A percentile compares a stretch with the other conserved stretches of the same genome.
phyloP scores from a whole-genome alignment of 2,113 vertebrate genomes.

The Rousettus leschenaultii region DNA sequence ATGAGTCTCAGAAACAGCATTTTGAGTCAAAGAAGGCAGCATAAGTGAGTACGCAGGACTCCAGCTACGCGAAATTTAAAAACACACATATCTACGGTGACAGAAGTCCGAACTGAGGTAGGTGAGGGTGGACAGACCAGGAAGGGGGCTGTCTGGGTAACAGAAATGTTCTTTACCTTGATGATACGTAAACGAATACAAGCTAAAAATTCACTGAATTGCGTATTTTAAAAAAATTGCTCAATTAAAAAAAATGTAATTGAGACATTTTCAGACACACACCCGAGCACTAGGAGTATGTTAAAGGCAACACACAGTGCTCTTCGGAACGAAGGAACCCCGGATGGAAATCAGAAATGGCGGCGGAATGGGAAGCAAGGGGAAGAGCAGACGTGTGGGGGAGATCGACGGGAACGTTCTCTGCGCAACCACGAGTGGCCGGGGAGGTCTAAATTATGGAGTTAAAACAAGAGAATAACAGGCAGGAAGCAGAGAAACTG shows the following conservation, averaged over 20 bases:
- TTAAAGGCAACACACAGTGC: neutral
- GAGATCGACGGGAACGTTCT: neutral
- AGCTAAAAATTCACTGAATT: neutral
- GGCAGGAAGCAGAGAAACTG: neutral
- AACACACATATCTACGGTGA: neutral
- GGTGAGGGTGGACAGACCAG: rapidly evolving
- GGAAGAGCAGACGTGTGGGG: neutral
- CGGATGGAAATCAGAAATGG: neutral
- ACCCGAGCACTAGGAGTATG: neutral
- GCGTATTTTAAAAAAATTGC: neutral
- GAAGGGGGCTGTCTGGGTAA: neutral
- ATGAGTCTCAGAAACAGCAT: neutral
- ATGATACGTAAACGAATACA: neutral
- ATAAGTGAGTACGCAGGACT: neutral
- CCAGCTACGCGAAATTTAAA: neutral
- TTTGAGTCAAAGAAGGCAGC: neutral
- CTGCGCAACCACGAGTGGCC: neutral
- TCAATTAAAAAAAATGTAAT: neutral
- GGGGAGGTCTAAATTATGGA: neutral
- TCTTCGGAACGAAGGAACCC: neutral
- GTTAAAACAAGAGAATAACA: neutral
- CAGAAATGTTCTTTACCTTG: neutral
- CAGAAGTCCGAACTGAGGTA: neutral
- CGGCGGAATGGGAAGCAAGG: neutral
- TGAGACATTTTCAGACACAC: neutral